Conservation (phyloP, 2,113 vertebrate genomes). For the Gnathonemus longibarbis region DNA sequence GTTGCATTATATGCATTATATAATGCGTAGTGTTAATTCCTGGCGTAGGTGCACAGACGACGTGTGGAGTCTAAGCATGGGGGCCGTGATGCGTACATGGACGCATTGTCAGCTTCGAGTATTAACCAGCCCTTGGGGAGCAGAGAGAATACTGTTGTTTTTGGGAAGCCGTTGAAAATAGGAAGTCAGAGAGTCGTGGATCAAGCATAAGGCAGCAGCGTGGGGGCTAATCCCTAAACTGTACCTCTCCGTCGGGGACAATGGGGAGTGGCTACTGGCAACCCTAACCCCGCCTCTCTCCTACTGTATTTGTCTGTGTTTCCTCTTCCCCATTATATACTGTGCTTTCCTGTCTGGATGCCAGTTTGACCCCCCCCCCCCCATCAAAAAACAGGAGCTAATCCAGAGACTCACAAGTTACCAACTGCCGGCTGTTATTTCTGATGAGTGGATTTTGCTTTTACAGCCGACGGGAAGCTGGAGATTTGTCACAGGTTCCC, state of each 20-base stretch:
- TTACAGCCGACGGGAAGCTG: background rate
- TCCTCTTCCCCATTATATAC: background rate
- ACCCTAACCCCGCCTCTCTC: background rate
- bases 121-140: background rate
- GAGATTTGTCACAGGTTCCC: too few species aligned
- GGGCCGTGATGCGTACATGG: background rate
- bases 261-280: background rate
- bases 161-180: background rate
- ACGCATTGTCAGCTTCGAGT: background rate
- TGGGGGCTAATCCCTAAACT: slow-evolving; percentile 7
- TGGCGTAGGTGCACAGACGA: background rate
- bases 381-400: background rate
- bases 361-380: background rate
- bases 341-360: background rate
- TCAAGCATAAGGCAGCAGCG: background rate
- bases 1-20: background rate
- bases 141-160: background rate
- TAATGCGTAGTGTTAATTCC: background rate
- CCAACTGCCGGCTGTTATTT: background rate
- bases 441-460: background rate
- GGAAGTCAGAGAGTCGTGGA: background rate
- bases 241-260: background rate
- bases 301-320: background rate
- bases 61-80: background rate
- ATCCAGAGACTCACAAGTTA: background rate